A percentile compares a stretch with the other conserved stretches of the same genome.
Conservation (phyloP, 2,888 invertebrate species). For the Nephrotoma appendiculata region DNA sequence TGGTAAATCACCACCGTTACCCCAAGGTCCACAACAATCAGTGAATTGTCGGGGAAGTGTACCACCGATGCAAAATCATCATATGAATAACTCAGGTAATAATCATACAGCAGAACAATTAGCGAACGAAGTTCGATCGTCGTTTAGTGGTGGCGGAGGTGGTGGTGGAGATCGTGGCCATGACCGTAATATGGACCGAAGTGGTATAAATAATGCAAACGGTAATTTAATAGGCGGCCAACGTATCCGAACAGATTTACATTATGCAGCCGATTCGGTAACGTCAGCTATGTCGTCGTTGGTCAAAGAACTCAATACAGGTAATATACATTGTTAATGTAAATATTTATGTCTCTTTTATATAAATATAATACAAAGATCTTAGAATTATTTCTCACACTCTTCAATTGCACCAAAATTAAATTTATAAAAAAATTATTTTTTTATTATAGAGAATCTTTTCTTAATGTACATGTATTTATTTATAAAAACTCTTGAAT, state of each 20-base stretch:
- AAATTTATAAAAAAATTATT: neutral
- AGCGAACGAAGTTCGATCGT: slow-evolving; percentile 42
- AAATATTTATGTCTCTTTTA: neutral
- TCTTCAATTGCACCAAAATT: neutral
- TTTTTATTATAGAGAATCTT: neutral
- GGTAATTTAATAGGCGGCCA: slow-evolving; percentile 7
- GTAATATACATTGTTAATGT: slow-evolving; percentile 20
- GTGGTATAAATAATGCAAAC: slow-evolving; percentile 8
- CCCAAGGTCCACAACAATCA: slow-evolving; percentile 34
- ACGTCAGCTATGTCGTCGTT: slow-evolving; percentile 96
- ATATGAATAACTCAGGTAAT: slow-evolving; percentile 1
- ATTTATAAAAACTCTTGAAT: neutral
- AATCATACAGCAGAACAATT: slow-evolving; percentile 15
- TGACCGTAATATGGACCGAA: neutral
- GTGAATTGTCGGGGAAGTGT: slow-evolving; percentile 10
- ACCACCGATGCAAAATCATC: slow-evolving; percentile 15
- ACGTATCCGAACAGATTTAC: slow-evolving; percentile 68
- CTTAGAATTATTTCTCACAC: slow-evolving; percentile 4
- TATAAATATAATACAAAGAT: slow-evolving; percentile 1
- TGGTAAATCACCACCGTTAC: slow-evolving; percentile 67
- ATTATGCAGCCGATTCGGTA: slow-evolving; percentile 93
- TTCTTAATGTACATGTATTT: neutral
- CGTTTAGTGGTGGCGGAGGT: slow-evolving; percentile 24
- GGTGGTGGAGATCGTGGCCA: neutral
- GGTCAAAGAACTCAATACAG: slow-evolving; percentile 90